These are phyloP conservation scores for Microtus richardsoni DNA, from an alignment of 2,113 vertebrate species.

Conservation along the genomic window DNA sequence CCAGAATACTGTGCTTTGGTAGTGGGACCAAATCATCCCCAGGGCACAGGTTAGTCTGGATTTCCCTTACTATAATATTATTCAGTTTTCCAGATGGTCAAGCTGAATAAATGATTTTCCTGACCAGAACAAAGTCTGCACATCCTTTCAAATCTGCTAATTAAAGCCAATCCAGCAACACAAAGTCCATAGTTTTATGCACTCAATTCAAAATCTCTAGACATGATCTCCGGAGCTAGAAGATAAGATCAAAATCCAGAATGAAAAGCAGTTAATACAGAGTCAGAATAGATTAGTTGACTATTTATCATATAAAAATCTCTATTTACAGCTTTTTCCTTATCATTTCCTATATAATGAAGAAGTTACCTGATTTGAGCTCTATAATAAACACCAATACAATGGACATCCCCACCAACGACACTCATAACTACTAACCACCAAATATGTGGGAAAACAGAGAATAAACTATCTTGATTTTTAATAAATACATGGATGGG, in stretches of 20 bases:
- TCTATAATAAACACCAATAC: constrained; percentile 1
- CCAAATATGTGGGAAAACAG: not conserved
- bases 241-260: not conserved
- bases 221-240: not conserved
- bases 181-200: not conserved
- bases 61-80: not conserved
- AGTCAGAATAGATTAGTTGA: not conserved
- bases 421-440: not conserved
- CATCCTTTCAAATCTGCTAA: not conserved
- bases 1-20: not conserved
- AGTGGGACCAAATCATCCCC: not conserved
- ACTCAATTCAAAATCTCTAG: constrained; percentile 7
- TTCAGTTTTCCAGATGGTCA: not conserved
- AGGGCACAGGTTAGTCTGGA: not conserved
- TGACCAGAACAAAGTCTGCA: not conserved
- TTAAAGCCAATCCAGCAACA: not conserved
- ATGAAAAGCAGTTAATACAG: not conserved
- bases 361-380: not conserved
- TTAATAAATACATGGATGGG: not conserved
- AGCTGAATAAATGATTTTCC: not conserved
- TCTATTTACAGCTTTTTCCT: not conserved
- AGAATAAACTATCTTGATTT: not conserved
- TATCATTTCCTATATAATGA: not conserved
- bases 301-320: constrained; percentile 17
- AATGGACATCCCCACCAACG: not conserved